Conservation (phyloP, 1,140 invertebrate species). For the Zaprionus lachaisei region DNA sequence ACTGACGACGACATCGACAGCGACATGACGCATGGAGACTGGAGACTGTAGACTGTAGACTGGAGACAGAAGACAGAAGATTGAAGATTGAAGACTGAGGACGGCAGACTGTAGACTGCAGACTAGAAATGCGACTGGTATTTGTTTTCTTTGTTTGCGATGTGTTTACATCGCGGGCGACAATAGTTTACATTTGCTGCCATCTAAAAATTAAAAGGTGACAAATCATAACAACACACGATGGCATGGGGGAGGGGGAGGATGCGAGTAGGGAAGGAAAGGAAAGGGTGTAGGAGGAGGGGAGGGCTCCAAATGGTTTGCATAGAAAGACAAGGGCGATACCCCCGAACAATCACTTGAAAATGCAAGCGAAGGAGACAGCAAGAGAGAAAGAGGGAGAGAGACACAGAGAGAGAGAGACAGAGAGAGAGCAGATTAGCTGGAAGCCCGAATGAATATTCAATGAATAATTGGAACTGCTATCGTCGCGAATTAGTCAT, state of each 20-base stretch:
- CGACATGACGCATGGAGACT: constrained; percentile 47
- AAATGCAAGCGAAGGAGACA: not conserved
- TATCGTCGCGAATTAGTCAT: constrained; percentile 24
- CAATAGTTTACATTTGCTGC: constrained; percentile 77
- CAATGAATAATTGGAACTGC: constrained; percentile 23
- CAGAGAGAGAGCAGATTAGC: not conserved
- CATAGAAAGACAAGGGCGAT: constrained; percentile 23
- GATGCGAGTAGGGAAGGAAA: not conserved
- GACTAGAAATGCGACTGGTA: constrained; percentile 42
- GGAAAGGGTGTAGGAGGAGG: not conserved
- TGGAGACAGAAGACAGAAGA: constrained; percentile 8
- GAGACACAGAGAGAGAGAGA: not conserved
- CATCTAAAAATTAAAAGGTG: constrained; percentile 77
- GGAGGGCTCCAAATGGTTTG: constrained; percentile 15
- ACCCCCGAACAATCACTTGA: constrained; percentile 30
- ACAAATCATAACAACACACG: constrained; percentile 72
- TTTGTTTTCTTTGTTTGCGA: constrained; percentile 65
- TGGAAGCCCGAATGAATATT: constrained; percentile 25
- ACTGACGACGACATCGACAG: constrained; percentile 19
- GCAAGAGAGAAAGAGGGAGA: not conserved
- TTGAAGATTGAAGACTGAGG: constrained; percentile 2
- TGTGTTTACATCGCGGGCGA: constrained; percentile 70
- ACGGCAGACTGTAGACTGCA: constrained; percentile 10
- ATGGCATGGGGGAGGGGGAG: not conserved
- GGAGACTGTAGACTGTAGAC: constrained; percentile 16